Conservation (phyloP, 1,140 invertebrate genomes). For the Lordiphosa stackelbergi region DNA sequence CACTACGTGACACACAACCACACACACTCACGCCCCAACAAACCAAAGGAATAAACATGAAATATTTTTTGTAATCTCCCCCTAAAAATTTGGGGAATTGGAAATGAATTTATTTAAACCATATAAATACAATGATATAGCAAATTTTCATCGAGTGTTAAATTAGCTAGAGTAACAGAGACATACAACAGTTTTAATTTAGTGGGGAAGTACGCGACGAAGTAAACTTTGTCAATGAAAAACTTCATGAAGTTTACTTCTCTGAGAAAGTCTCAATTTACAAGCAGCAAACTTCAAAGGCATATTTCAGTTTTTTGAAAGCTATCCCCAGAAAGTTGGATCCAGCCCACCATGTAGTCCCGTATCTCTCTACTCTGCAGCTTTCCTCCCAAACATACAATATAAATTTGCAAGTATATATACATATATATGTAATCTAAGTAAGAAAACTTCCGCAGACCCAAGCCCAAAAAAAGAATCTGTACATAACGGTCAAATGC, state of each 20-base stretch:
- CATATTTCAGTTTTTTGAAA: conserved; percentile 30
- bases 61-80: background rate
- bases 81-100: background rate
- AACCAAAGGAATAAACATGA: conserved; percentile 2
- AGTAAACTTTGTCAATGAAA: too few relatives aligned
- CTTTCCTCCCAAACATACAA: conserved; percentile 3
- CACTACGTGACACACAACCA: too few relatives aligned
- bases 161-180: conserved; percentile 49
- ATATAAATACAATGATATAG: conserved; percentile 38
- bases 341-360: conserved; percentile 35
- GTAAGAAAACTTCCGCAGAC: conserved; percentile 23
- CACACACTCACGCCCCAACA: too few relatives aligned
- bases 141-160: conserved; percentile 67
- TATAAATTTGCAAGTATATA: conserved; percentile 3
- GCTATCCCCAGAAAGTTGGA: conserved; percentile 12
- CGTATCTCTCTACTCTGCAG: conserved; percentile 14
- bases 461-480: conserved; percentile 19
- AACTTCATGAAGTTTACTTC: too few relatives aligned
- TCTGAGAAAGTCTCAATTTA: background rate
- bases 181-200: background rate
- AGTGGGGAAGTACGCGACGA: too few relatives aligned
- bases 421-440: conserved; percentile 9
- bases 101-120: conserved; percentile 17
- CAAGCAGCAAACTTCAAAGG: background rate
- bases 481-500: conserved; percentile 2